Conservation (phyloP, 2,888 invertebrate species). For the Mechanitis messenoides region DNA sequence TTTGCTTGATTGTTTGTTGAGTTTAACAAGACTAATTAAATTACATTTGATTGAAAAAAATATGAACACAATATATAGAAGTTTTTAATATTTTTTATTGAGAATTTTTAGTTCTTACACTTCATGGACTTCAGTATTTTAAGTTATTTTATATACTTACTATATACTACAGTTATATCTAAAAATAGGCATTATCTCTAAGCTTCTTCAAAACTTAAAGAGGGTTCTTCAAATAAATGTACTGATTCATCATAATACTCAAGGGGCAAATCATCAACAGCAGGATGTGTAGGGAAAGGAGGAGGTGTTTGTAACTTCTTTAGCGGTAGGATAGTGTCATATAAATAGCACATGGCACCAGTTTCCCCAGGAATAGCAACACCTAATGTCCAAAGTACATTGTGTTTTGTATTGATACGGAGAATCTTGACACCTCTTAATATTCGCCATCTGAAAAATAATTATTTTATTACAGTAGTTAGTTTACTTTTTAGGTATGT, state of each 20-base stretch:
- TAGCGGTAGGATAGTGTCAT: conserved; percentile 84
- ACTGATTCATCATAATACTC: conserved; percentile 86
- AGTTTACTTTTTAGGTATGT: not conserved
- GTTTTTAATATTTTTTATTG: not conserved
- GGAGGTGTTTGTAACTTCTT: conserved; percentile 78
- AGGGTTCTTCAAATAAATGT: conserved; percentile 83
- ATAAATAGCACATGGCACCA: conserved; percentile 86
- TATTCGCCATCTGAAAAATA: conserved; percentile 68
- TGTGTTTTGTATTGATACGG: conserved; percentile 95
- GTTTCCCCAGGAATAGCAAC: conserved; percentile 88
- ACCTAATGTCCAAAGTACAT: conserved; percentile 93
- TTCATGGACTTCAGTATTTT: not conserved
- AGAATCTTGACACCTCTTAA: conserved; percentile 84
- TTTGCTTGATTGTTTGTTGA: too few relatives aligned
- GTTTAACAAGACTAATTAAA: too few relatives aligned
- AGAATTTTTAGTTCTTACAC: not conserved
- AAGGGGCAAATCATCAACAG: conserved; percentile 78
- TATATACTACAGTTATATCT: conserved; percentile 2
- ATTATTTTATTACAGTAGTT: conserved; percentile 2
- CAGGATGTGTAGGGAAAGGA: conserved; percentile 88
- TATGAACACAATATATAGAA: too few relatives aligned
- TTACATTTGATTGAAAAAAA: too few relatives aligned
- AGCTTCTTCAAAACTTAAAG: conserved; percentile 78
- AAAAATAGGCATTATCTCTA: conserved; percentile 29
- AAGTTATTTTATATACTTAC: not conserved